Evolutionary conservation across 1,140 invertebrate genomes (phyloP).

Genomic region (Zaprionus tsacasi): DNA sequence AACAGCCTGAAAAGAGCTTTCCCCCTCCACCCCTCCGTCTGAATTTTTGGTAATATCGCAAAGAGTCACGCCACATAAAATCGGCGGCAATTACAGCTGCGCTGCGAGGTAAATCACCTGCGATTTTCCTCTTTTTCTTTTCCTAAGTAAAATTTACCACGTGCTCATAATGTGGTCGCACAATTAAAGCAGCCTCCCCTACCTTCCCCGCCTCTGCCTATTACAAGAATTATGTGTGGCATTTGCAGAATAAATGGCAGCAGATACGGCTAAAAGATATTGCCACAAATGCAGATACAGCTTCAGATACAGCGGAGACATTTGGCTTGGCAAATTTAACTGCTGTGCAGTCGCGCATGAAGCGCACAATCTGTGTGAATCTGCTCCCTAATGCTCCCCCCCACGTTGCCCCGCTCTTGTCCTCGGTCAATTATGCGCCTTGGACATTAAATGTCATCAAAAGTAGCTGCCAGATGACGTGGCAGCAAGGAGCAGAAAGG

Average conservation of each 20-base stretch:
- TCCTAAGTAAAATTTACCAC: constrained; percentile 28
- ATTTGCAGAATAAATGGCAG: constrained; percentile 38
- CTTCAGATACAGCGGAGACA: constrained; percentile 37
- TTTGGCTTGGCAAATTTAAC: constrained; percentile 61
- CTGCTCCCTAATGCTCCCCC: too few relatives aligned
- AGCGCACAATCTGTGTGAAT: constrained; percentile 43
- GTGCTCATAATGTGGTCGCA: constrained; percentile 72
- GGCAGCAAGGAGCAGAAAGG: constrained; percentile 60
- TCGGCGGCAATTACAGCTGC: constrained; percentile 36
- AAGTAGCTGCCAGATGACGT: constrained; percentile 42
- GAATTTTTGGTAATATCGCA: not conserved
- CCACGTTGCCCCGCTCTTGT: not conserved
- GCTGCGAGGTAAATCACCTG: constrained; percentile 32
- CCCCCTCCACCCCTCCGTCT: too few relatives aligned
- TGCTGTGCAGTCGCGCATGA: constrained; percentile 77
- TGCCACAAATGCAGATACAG: constrained; percentile 1
- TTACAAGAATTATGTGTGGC: constrained; percentile 56
- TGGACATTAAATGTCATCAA: constrained; percentile 80
- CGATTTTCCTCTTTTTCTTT: not conserved
- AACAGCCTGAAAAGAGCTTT: constrained; percentile 3
- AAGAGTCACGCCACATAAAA: constrained; percentile 40
- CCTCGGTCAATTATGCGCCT: constrained; percentile 73
- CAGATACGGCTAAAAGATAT: constrained; percentile 8
- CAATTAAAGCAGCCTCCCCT: constrained; percentile 64
- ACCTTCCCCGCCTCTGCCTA: constrained; percentile 37